These are phyloP conservation scores for Caenorhabditis sinica DNA, from an alignment of 2,888 invertebrate species.

Conservation along the genomic window DNA sequence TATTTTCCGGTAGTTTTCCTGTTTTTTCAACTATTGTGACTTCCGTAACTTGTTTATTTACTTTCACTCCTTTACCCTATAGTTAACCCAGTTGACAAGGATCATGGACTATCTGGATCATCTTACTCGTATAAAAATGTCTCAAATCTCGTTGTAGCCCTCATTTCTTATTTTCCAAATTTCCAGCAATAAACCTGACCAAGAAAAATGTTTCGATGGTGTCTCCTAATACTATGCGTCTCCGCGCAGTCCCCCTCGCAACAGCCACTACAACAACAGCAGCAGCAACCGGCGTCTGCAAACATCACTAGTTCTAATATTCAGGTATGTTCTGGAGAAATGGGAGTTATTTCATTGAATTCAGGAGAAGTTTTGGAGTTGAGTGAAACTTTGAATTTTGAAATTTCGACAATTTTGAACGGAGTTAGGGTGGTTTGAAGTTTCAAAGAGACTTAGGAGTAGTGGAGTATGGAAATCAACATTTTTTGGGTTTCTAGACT, in stretches of 20 bases:
- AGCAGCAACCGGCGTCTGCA: conserved; percentile 8
- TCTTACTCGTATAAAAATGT: conserved; percentile 22
- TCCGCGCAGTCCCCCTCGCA: conserved; percentile 20
- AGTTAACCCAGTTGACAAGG: conserved; percentile 45
- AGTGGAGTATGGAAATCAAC: too few relatives aligned
- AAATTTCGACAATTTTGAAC: neutral
- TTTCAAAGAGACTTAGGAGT: neutral
- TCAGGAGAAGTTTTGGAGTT: neutral
- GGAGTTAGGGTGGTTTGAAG: neutral
- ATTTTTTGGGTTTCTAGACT: too few relatives aligned
- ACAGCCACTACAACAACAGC: conserved; percentile 1
- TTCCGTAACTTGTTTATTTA: conserved; percentile 22
- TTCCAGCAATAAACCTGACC: conserved; percentile 31
- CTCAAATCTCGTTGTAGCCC: neutral
- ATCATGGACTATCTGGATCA: conserved; percentile 27
- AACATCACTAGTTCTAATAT: conserved; percentile 33
- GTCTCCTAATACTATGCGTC: conserved; percentile 23
- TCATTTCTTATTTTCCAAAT: neutral
- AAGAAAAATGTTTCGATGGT: conserved; percentile 33
- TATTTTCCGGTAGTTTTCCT: neutral
- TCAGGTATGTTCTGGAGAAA: conserved; percentile 27
- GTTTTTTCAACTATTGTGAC: neutral
- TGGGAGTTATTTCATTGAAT: neutral
- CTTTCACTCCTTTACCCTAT: conserved; percentile 15
- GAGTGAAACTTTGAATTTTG: too few relatives aligned